Evolutionary conservation across 2,113 vertebrate genomes (phyloP).

Genomic region (Theropithecus gelada): DNA sequence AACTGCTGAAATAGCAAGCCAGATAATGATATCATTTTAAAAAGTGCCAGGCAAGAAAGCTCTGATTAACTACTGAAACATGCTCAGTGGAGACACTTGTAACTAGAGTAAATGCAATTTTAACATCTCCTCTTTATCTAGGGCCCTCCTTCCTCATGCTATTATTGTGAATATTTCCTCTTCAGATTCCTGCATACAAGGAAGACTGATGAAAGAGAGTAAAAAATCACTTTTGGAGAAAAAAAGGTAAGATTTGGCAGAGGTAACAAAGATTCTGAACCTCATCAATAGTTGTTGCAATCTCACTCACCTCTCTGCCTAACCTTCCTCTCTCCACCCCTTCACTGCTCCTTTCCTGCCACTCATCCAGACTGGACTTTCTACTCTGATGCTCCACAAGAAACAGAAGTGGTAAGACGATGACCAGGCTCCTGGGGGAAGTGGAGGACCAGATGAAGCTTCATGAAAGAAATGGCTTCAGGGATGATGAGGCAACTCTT

Average conservation of each 20-base stretch:
- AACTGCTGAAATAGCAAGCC: slow-evolving; percentile 75
- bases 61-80: slow-evolving; percentile 52
- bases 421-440: background rate
- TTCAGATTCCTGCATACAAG: background rate
- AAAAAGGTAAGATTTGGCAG: background rate
- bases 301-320: background rate
- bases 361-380: background rate
- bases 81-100: slow-evolving; percentile 34
- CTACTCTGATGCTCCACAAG: background rate
- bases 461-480: background rate
- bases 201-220: slow-evolving; percentile 20
- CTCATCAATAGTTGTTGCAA: background rate
- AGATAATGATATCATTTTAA: slow-evolving; percentile 68
- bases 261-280: slow-evolving; percentile 35
- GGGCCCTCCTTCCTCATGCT: background rate
- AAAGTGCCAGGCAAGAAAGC: slow-evolving; percentile 56
- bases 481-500: background rate
- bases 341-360: background rate
- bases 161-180: slow-evolving; percentile 8
- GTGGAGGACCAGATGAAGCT: background rate
- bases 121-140: slow-evolving; percentile 12
- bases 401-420: background rate
- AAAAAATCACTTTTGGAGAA: background rate
- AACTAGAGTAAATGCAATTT: slow-evolving; percentile 35
- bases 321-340: no score